These are phyloP conservation scores for Didymodactylos carnosus DNA, from an alignment of 2,888 invertebrate species.

Conservation along the genomic window DNA sequence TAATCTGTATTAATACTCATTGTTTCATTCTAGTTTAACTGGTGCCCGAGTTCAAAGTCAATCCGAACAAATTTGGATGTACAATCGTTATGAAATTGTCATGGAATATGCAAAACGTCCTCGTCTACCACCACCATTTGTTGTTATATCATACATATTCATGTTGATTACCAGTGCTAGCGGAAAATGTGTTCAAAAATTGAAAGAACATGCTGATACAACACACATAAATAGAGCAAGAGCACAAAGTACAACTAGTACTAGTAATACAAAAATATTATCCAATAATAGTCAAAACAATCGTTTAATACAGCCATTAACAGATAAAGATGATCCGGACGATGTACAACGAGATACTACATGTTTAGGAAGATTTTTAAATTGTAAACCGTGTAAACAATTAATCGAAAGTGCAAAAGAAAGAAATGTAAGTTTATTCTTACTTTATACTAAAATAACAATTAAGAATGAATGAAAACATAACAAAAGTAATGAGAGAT, in stretches of 20 bases:
- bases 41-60: constrained; percentile 4
- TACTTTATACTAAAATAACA: no score
- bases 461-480: no score
- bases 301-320: no score
- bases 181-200: neutral
- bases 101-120: constrained; percentile 9
- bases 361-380: neutral
- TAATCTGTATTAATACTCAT: neutral
- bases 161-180: neutral
- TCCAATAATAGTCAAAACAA: no score
- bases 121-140: constrained; percentile 13
- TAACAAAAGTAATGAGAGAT: no score
- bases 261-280: no score
- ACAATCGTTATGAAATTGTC: constrained; percentile 14
- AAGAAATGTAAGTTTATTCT: neutral
- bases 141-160: constrained; percentile 1
- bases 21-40: neutral
- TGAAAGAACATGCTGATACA: neutral
- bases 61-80: constrained; percentile 14
- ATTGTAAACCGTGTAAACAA: neutral
- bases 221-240: neutral
- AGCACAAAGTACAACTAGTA: no score
- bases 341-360: neutral
- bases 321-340: neutral
- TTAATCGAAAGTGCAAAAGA: neutral